Conservation (phyloP, 2,888 invertebrate species). For the Zhuqinia jingwanae region DNA sequence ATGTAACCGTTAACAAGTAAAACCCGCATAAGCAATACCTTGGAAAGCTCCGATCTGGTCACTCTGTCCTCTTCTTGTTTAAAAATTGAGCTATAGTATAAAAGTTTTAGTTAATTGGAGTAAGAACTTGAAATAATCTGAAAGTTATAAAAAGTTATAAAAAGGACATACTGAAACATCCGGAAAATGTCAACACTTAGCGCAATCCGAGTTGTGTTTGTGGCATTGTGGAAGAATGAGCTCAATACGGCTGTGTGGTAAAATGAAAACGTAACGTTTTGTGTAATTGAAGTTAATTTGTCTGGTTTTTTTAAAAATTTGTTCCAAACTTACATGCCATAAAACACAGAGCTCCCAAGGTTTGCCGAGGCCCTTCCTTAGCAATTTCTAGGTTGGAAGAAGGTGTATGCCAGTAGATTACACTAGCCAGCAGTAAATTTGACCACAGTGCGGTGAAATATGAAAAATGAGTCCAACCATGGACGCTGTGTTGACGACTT, state of each 20-base stretch:
- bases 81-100: slow-evolving; percentile 69
- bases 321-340: slow-evolving; percentile 72
- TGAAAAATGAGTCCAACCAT: slow-evolving; percentile 73
- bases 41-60: slow-evolving; percentile 58
- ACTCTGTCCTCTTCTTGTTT: slow-evolving; percentile 71
- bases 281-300: no score
- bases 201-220: slow-evolving; percentile 70
- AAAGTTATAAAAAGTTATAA: no score
- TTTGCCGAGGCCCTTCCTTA: slow-evolving; percentile 72
- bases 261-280: no score
- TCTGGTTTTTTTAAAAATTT: no score
- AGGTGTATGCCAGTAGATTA: slow-evolving; percentile 72
- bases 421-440: slow-evolving; percentile 69
- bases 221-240: slow-evolving; percentile 73
- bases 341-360: slow-evolving; percentile 68
- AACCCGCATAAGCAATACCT: no score
- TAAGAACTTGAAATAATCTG: no score
- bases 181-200: slow-evolving; percentile 69
- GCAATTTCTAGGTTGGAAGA: slow-evolving; percentile 64
- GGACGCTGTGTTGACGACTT: slow-evolving; percentile 70
- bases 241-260: slow-evolving; percentile 67
- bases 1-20: no score
- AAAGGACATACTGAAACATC: slow-evolving; percentile 70
- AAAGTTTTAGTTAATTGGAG: neutral
- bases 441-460: slow-evolving; percentile 74